Base-by-base conservation (phyloP, 2,888 invertebrate genomes). In the Diarsia rubi region DNA sequence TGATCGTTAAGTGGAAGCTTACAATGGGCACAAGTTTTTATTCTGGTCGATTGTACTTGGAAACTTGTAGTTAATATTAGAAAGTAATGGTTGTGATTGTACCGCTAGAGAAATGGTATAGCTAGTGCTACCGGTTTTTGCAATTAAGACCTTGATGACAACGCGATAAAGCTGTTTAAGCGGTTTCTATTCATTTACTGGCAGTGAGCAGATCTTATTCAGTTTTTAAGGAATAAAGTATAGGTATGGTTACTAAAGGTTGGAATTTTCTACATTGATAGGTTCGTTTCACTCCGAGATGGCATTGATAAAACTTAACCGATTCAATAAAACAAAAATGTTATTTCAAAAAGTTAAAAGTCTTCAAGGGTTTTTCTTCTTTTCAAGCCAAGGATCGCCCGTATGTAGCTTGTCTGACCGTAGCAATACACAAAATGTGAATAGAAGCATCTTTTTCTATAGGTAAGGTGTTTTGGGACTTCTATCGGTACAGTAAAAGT, bases 1-100 rank as follows among this genome's bases (percentile, higher is more conserved):
- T 82, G 78, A 82, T 78, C 68, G 73, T 81, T 82, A 86, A 79
- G 73, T 78, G 68, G 69, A 73, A 65, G 70, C 80, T 78, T 78
- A 79, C 76, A 82, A 84, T 84, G 69, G 72, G 59, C 60, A 70
- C 68, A 68, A 80, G 82, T 82, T 82, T 79, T 73, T 86, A 80
- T 81, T 81, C 69, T 60, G 37, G 76, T 70, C 62, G 64, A 72
- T 69, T 65, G 68, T 77, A 75, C 69, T 79, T 65, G 67, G 68
- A 59, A 79, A 75, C 70, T 64, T 49, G 80, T 75, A 57, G 78
- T 62, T 71, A 65, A 75, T 75, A 67, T 76, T 77, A 80, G 77
- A 81, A 79, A 81, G 76, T 68, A 74, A 59, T 62, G 45, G 27
- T 64, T 64, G 67, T 49, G 71, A 68, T 70, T 73, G 64, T 68